Conservation (phyloP, 1,140 invertebrate species). For the Diorhabda carinulata region DNA sequence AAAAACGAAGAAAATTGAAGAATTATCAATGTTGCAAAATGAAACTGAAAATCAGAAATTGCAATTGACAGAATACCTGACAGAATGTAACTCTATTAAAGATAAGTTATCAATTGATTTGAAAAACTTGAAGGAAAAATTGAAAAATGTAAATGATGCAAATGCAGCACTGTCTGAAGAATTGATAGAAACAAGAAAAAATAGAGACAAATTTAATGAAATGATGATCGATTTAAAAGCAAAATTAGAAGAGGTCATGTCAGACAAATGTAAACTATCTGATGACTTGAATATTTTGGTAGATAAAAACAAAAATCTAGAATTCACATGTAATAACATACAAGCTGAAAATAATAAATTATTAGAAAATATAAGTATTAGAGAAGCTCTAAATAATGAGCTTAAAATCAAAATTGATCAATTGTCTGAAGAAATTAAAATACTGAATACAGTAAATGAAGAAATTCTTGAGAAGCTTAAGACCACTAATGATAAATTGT, state of each 20-base stretch:
- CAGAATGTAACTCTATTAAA: too few species aligned
- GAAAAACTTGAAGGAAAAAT: too few species aligned
- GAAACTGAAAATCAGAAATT: too few species aligned
- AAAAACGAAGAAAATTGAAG: too few species aligned
- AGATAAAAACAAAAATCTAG: neutral
- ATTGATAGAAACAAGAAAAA: neutral
- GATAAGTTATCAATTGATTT: too few species aligned
- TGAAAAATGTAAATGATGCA: neutral
- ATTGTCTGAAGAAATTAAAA: neutral
- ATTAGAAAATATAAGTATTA: neutral
- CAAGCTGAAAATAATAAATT: neutral
- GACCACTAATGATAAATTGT: constrained; percentile 31
- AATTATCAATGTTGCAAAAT: too few species aligned
- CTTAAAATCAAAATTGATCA: too few species aligned
- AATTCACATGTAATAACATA: neutral
- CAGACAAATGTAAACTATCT: constrained; percentile 1
- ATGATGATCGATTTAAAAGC: neutral
- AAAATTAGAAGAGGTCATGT: neutral
- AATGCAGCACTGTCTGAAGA: neutral
- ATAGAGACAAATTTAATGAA: neutral
- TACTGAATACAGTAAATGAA: neutral
- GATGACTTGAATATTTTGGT: neutral
- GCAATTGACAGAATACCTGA: too few species aligned
- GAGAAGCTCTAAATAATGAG: too few species aligned
- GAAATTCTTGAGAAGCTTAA: constrained; percentile 28